Conservation (phyloP, 2,113 vertebrate species). For the Cyrtonyx montezumae region DNA sequence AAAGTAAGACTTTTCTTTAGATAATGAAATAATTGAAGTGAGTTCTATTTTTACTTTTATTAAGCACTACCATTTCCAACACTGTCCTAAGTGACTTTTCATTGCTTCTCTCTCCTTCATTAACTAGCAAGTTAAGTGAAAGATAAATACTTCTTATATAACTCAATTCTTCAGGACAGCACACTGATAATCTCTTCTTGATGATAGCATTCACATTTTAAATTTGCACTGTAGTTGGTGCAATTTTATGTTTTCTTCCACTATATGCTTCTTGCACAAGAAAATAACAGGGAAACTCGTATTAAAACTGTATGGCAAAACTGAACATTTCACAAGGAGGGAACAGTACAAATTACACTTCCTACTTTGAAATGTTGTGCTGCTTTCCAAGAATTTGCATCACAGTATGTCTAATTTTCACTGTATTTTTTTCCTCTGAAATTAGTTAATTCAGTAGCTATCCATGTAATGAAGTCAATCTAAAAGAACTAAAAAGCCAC, state of each 20-base stretch:
- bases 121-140: neutral
- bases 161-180: neutral
- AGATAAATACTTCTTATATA: neutral
- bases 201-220: neutral
- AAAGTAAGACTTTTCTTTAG: neutral
- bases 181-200: neutral
- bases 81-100: neutral
- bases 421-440: neutral
- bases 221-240: neutral
- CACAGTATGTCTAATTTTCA: neutral
- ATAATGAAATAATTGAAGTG: neutral
- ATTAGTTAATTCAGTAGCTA: neutral
- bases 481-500: neutral
- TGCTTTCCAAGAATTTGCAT: neutral
- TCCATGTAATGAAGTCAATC: neutral
- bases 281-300: neutral
- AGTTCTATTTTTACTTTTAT: neutral
- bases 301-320: neutral
- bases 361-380: neutral
- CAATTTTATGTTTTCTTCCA: neutral
- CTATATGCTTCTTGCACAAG: neutral
- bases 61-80: neutral
- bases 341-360: neutral
- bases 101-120: neutral
- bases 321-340: neutral